Evolutionary conservation across 35 echinoderm and acorn worm species (phyloP).

Genomic region (Chiridota heheva): DNA sequence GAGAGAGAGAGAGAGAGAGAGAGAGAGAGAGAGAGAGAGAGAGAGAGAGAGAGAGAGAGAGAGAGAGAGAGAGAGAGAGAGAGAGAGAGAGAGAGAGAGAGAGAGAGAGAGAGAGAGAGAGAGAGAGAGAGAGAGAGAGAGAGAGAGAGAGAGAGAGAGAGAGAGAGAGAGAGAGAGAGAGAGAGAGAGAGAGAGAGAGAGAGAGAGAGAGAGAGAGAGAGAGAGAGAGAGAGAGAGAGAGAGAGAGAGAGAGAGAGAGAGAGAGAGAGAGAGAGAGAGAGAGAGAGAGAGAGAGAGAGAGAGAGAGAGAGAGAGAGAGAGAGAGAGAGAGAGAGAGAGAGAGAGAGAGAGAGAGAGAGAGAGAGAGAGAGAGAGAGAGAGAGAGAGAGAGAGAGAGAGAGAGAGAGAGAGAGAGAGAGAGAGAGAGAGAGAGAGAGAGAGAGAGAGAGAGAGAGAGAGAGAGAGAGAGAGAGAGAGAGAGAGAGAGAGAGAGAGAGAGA

Average conservation of each 20-base stretch:
- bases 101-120: conserved; percentile 7
- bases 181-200: neutral
- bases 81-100: conserved; percentile 7
- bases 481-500: conserved; percentile 7
- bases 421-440: conserved; percentile 7
- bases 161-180: neutral
- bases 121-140: conserved; percentile 7
- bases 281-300: neutral
- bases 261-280: neutral
- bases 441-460: conserved; percentile 7
- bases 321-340: neutral
- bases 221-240: neutral
- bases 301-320: neutral
- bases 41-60: conserved; percentile 7
- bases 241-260: neutral
- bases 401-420: conserved; percentile 7
- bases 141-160: conserved; percentile 4
- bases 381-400: conserved; percentile 7
- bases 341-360: neutral
- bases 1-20: conserved; percentile 7
- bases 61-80: conserved; percentile 7
- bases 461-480: conserved; percentile 7
- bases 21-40: conserved; percentile 7
- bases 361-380: conserved; percentile 1
- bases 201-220: neutral